Base-by-base conservation (phyloP, 2,888 invertebrate species). In the Meandrusa payeni region DNA sequence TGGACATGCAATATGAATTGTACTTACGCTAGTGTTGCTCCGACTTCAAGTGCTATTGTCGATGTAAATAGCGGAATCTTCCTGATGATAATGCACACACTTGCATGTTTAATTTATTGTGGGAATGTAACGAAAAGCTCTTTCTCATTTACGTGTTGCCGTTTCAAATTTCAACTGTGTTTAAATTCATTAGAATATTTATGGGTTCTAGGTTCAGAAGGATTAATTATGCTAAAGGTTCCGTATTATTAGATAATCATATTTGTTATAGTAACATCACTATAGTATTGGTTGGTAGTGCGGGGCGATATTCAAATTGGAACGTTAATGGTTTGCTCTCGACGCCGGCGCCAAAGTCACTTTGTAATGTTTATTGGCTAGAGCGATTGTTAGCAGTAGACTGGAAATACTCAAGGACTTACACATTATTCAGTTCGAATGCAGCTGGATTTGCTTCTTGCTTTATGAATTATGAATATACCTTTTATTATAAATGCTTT, bases 1-100 rank as follows among this genome's bases (percentile, higher is more conserved):
- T 75, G 81, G 80, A 76, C 80, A 79, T 69, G 76, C 75, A 76
- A 78, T 81, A 80, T 80, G 77, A 76, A 77, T 76, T 73, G 76
- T 82, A 69, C 63, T 57, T 54, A 56, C 49, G 57, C 55, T 69
- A 67, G 69, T 67, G 67, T 51, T 59, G 69, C 51, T 48, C 53
- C 50, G 46, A 49, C 53, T 50, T 50, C 49, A 47, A 50, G 53
- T 54, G 49, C 57, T 56, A 61, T 60, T 59, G 61, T 64, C 64
- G 60, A 63, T 67, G 65, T 64, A 64, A 68, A 65, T 68, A 73
- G 61, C 59, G 60, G 65, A 64, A 63, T 61, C 55, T 61, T 62
- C 55, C 48, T 58, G 58, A 66, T 69, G 62, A 65, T 67, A 68
- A 64, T 64, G 60, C 55, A 57, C 33, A 44, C 44, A 54, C 61